phyloP scores from a whole-genome alignment of 30 jellyfish, hydroid and myxozoan genomes.

The Pseudorhiza aurosa region DNA sequence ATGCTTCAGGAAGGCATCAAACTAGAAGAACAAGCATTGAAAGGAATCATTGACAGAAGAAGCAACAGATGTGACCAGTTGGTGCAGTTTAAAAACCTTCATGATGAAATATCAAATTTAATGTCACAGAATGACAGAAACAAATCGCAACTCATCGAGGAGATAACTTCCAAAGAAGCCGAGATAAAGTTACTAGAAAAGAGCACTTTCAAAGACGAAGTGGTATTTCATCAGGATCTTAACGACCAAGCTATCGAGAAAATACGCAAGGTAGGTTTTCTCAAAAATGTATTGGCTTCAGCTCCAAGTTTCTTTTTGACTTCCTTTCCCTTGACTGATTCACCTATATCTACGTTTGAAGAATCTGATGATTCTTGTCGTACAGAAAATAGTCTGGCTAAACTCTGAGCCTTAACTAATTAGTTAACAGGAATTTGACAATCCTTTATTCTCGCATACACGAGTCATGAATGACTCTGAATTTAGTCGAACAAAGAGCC shows the following conservation, averaged over 20 bases:
- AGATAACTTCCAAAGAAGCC: conserved; percentile 37
- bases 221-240: neutral
- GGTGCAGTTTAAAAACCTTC: neutral
- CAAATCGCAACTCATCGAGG: conserved; percentile 37
- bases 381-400: too few species aligned
- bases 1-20: neutral
- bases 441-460: too few species aligned
- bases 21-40: conserved; percentile 16
- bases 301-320: too few species aligned
- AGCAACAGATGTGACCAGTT: neutral
- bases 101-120: conserved; percentile 3
- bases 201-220: neutral
- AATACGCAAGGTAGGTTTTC: conserved; percentile 10
- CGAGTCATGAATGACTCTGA: too few species aligned
- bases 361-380: too few species aligned
- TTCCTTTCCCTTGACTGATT: too few species aligned
- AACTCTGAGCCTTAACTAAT: too few species aligned
- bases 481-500: too few species aligned
- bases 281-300: neutral
- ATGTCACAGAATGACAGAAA: conserved; percentile 42
- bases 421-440: too few species aligned
- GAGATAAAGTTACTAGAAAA: conserved; percentile 12
- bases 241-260: conserved; percentile 25
- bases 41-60: conserved; percentile 1
- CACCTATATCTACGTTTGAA: too few species aligned